Evolutionary conservation across 2,113 vertebrate genomes (phyloP).

Genomic region (Willisornis vidua): DNA sequence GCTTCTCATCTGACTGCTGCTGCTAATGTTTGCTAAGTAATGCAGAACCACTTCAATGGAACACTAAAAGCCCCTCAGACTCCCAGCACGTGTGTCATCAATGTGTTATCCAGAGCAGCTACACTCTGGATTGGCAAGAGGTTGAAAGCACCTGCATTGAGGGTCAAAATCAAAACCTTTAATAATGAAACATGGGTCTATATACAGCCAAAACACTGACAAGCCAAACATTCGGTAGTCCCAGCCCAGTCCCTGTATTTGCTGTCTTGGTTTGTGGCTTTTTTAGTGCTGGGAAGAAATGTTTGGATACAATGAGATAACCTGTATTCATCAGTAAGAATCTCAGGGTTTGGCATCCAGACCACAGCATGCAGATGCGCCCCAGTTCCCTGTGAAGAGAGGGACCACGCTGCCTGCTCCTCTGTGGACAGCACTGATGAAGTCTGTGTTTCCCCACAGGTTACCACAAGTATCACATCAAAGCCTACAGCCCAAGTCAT

Average conservation of each 20-base stretch:
- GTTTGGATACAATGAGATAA: neutral
- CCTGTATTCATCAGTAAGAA: neutral
- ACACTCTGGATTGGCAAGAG: neutral
- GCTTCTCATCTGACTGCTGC: neutral
- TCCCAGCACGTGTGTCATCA: neutral
- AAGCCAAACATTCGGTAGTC: neutral
- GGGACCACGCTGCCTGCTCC: neutral
- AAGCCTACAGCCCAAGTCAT: rapidly evolving
- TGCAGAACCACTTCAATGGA: neutral
- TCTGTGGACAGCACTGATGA: neutral
- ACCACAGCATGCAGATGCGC: neutral
- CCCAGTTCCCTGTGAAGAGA: neutral
- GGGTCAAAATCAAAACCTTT: neutral
- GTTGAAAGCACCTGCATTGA: neutral
- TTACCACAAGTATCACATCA: neutral
- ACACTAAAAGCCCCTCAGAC: neutral
- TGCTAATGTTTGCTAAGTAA: neutral
- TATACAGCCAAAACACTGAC: neutral
- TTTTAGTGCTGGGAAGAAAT: neutral
- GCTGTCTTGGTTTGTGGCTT: neutral
- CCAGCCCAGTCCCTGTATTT: neutral
- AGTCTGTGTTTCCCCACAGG: neutral
- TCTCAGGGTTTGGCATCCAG: neutral
- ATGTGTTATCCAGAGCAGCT: neutral
- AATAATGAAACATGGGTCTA: neutral